These are phyloP conservation scores for Artemisiospiza belli DNA, from an alignment of 2,113 vertebrate genomes.

Conservation along the genomic window DNA sequence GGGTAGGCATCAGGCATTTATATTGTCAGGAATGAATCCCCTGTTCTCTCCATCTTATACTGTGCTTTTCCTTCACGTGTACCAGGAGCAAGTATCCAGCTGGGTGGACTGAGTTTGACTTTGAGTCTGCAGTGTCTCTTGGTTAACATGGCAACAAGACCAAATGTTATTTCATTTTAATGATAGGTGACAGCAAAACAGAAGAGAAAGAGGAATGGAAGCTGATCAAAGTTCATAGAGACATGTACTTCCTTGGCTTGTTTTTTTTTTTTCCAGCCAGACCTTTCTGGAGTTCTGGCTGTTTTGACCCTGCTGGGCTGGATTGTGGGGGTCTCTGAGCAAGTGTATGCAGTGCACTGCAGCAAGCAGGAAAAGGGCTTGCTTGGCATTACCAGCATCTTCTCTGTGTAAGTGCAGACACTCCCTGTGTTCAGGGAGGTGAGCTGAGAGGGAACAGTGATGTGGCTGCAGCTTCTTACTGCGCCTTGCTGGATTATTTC, in stretches of 20 bases:
- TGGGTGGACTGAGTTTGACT: background rate
- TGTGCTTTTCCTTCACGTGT: background rate
- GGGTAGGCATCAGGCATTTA: background rate
- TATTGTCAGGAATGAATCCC: background rate
- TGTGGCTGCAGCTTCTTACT: background rate
- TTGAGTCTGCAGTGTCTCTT: background rate
- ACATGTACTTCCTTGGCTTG: background rate
- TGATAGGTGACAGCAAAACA: background rate
- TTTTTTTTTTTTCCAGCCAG: background rate
- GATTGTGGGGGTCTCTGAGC: background rate
- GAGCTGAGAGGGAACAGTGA: background rate
- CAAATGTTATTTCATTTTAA: background rate
- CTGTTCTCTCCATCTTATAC: background rate
- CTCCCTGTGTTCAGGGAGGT: background rate
- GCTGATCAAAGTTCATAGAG: background rate
- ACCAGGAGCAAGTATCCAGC: background rate
- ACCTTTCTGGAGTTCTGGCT: background rate
- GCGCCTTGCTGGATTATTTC: accelerated
- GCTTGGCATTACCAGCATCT: background rate
- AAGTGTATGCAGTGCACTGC: background rate
- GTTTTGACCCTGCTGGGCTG: background rate
- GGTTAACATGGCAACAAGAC: background rate
- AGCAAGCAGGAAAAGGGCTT: background rate
- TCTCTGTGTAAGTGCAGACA: background rate
- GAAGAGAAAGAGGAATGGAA: background rate